Base-by-base conservation (phyloP, 2,797 vertebrate genomes). In the Cetoscarus ocellatus region DNA sequence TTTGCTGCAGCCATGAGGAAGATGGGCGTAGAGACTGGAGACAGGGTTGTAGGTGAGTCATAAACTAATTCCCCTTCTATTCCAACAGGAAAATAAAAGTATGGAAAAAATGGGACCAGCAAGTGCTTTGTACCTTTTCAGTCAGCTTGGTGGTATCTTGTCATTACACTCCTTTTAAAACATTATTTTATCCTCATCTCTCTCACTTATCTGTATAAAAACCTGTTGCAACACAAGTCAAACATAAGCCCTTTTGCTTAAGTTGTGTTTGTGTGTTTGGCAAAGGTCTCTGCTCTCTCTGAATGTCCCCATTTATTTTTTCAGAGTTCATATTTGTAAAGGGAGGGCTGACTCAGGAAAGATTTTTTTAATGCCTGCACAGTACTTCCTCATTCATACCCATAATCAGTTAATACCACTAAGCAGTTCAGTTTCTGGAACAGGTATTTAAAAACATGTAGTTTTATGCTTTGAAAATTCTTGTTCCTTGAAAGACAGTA, bases 1-100 rank as follows among this genome's bases (percentile, higher is more conserved):
- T 97, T 96, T 39, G 97, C 98, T 9, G 96, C 97, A 0, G 97
- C 98, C 44, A 97, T 99, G 97, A 95, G 97, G 89, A 98, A 96
- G 88, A 96, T 97, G 96, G 97, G 97, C 1, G 35, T 99, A 48
- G 91, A 92, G 85, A 93, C 74, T 0, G 96, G 97, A 48, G 98
- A 99, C 93, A 86, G 98, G 55, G 96, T 99, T 0, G 96, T 97
- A 1, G 98, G 98, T 99, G 78, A 96, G 96, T 90, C 14, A 38
- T 9, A 19, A 0, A 18, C 53, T 42, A 18, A 17, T 42, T 45
- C 15, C 1, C 27, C 27, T 7, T 27, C 3, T 52, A 40, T 17
- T 34, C 42, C 6, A 27, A 19, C 6, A 6, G 39, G 1, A 17
- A 18, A 53, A 43, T 10, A 8, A 7, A 11, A 44, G 1, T 10